These are phyloP conservation scores for Cromileptes altivelis DNA, from an alignment of 2,113 vertebrate species.

Conservation along the genomic window DNA sequence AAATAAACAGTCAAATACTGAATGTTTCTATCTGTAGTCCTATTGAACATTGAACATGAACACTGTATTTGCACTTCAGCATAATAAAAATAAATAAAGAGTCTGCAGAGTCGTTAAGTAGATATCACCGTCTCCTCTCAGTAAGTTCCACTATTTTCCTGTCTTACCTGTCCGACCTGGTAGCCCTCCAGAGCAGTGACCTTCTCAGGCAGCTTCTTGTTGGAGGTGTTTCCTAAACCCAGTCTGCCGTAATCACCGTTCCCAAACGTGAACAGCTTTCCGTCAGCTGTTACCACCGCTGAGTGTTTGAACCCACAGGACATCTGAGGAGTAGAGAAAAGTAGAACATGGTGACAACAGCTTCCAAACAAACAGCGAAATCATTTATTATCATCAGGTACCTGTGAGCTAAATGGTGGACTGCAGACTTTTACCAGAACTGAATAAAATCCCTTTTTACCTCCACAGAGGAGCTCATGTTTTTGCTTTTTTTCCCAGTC, in stretches of 20 bases:
- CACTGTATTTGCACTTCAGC: background rate
- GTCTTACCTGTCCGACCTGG: constrained; percentile 83
- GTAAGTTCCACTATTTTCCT: no score
- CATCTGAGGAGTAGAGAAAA: constrained; percentile 71
- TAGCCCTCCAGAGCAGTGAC: constrained; percentile 85
- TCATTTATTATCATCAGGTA: background rate
- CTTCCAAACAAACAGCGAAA: no score
- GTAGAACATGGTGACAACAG: no score
- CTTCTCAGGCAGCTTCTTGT: constrained; percentile 88
- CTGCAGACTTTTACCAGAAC: background rate
- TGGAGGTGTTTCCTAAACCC: constrained; percentile 87
- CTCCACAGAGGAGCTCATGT: no score
- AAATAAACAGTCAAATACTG: background rate
- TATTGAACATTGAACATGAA: no score
- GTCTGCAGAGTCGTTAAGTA: background rate
- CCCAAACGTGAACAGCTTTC: constrained; percentile 87
- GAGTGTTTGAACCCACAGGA: constrained; percentile 89
- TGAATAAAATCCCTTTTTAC: background rate
- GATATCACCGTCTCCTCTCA: background rate
- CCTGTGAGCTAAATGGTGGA: background rate
- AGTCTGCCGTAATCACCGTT: constrained; percentile 88
- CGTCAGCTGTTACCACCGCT: constrained; percentile 85
- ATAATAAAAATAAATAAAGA: background rate
- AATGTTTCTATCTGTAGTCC: background rate
- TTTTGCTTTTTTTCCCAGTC: no score